Base-by-base conservation (phyloP, 2,888 invertebrate species). In the Ennomos quercinarius region DNA sequence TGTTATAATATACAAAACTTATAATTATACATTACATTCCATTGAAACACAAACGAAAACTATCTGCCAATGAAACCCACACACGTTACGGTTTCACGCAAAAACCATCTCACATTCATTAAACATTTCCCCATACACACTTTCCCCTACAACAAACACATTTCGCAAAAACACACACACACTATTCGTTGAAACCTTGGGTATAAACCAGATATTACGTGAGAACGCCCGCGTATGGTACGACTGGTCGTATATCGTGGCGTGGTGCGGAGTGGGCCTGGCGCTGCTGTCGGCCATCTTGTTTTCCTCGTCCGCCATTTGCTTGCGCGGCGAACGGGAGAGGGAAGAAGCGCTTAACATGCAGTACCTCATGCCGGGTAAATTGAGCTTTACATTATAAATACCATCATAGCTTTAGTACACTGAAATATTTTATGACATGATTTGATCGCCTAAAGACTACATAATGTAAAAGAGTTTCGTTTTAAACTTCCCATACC, bases 351-450 rank as follows among this genome's bases (percentile, higher is more conserved):
- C 98, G 91, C 95, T 98, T 94, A 98, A 98, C 94, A 97, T 98
- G 96, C 98, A 98, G 95, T 98, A 98, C 93, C 95, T 98, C 93
- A 98, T 98, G 98, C 98, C 98, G 93, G 98, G 98, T 98, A 95
- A 86, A 76, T 73, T 57, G 8, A 50, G 83, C 81, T 80, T 78
- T 66, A 47, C 66, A 66, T 72, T 67, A 71, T 70, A 70, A 49
- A 39, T 47, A 53, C 8, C 48, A 59, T 53, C 39, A 51, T 35
- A 35, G 39, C 17, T 41, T 37, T 53, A 40, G 34, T 40, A 48
- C 42, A 48, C 6, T 27, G 6, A 27, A 27, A 27, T 39, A 49
- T 36, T 45, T 27, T 53, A 35, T 40, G 40, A 48, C 42, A 48
- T 45, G 54, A 56, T 35, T 46, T 53, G 10, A 51, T 17, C 41